Conservation (phyloP, 2,113 vertebrate species). For the Rallus limicola region DNA sequence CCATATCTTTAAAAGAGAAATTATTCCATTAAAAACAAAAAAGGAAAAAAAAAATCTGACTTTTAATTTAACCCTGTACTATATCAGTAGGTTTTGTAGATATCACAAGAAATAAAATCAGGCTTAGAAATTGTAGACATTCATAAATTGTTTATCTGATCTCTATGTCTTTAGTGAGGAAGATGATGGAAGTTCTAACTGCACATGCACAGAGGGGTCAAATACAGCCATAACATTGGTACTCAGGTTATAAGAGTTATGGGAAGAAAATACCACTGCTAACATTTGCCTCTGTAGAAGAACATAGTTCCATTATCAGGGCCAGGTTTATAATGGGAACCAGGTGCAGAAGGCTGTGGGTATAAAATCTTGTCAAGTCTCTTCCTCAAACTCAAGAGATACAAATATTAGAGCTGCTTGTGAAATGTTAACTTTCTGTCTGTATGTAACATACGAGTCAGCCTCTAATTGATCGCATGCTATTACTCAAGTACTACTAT, state of each 20-base stretch:
- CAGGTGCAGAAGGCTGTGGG: slow-evolving; percentile 39
- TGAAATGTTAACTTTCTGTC: background rate
- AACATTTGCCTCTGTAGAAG: background rate
- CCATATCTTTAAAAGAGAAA: background rate
- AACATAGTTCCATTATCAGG: slow-evolving; percentile 41
- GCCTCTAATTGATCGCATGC: background rate
- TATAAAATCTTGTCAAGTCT: slow-evolving; percentile 23
- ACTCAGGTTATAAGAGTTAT: background rate
- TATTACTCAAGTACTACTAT: background rate
- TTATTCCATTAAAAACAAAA: background rate
- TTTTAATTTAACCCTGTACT: background rate
- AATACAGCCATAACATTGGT: background rate
- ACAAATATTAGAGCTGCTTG: slow-evolving; percentile 23
- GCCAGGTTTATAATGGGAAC: slow-evolving; percentile 26
- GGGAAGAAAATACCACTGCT: background rate
- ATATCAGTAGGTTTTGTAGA: background rate
- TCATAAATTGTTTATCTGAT: background rate
- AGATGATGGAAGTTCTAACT: background rate
- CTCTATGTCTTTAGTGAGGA: background rate
- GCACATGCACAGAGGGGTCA: background rate
- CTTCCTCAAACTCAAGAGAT: background rate
- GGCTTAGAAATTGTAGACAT: background rate
- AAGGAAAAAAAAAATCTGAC: background rate
- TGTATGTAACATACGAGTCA: rapidly evolving
- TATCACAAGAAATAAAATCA: background rate